phyloP scores from a whole-genome alignment of 1,140 invertebrate genomes.

The Ganaspis sp. region DNA sequence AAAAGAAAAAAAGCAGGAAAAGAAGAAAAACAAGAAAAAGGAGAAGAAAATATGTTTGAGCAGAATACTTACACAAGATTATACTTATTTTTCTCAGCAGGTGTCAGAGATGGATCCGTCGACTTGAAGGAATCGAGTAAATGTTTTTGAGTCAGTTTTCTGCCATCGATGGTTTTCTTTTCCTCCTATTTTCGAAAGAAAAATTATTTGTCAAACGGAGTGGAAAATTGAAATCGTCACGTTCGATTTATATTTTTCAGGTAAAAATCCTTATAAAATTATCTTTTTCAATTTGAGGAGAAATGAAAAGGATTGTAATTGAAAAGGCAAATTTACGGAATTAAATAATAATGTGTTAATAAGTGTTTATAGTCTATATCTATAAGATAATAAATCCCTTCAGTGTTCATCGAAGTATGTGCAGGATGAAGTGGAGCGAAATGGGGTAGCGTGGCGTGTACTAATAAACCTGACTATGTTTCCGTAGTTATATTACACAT shows the following conservation, averaged over 20 bases:
- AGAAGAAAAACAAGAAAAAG: slow-evolving; percentile 7
- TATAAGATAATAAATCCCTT: slow-evolving; percentile 60
- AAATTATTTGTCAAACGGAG: neutral
- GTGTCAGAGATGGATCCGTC: slow-evolving; percentile 74
- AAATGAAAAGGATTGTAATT: neutral
- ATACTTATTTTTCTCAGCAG: slow-evolving; percentile 70
- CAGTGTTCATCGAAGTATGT: slow-evolving; percentile 60
- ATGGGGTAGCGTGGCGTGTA: slow-evolving; percentile 58
- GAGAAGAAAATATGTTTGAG: slow-evolving; percentile 37
- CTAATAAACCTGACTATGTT: slow-evolving; percentile 63
- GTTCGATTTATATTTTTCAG: neutral
- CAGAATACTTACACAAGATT: slow-evolving; percentile 68
- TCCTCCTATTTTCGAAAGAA: slow-evolving; percentile 15
- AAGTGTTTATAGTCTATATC: slow-evolving; percentile 57
- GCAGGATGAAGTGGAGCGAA: slow-evolving; percentile 60
- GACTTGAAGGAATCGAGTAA: slow-evolving; percentile 67
- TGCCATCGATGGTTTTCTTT: neutral
- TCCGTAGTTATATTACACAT: slow-evolving; percentile 63
- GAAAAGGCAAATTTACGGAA: neutral
- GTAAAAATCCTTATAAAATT: neutral
- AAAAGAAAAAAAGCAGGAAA: no score
- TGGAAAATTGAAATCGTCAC: neutral
- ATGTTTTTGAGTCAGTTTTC: slow-evolving; percentile 51
- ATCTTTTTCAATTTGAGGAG: no score
- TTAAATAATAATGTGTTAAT: slow-evolving; percentile 30